Evolutionary conservation across 1,140 invertebrate species (phyloP).

Genomic region (Ostrea edulis): DNA sequence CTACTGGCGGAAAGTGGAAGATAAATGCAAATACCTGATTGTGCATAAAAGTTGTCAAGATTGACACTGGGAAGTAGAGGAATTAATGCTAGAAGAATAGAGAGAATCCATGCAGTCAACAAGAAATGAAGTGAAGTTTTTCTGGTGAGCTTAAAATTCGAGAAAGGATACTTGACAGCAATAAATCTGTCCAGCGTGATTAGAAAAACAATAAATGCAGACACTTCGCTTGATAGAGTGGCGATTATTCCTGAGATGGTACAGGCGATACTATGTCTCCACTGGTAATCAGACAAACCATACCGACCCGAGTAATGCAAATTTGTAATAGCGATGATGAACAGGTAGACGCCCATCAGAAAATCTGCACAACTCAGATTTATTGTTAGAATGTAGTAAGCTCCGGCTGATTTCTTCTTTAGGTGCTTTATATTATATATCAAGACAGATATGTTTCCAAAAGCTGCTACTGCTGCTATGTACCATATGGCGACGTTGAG

Average conservation of each 20-base stretch:
- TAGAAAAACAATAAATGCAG: slow-evolving; percentile 78
- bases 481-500: slow-evolving; percentile 84
- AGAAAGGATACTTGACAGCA: slow-evolving; percentile 68
- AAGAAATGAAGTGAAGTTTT: background rate
- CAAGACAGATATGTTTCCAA: slow-evolving; percentile 85
- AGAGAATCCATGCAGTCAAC: background rate
- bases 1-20: background rate
- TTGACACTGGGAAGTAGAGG: background rate
- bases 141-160: background rate
- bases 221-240: slow-evolving; percentile 85
- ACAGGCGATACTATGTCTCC: slow-evolving; percentile 81
- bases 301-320: slow-evolving; percentile 81
- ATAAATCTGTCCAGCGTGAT: slow-evolving; percentile 71
- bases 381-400: slow-evolving; percentile 83
- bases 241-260: slow-evolving; percentile 84
- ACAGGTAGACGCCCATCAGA: slow-evolving; percentile 82
- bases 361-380: slow-evolving; percentile 84
- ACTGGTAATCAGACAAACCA: slow-evolving; percentile 80
- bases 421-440: slow-evolving; percentile 81
- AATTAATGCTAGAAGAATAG: background rate
- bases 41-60: background rate
- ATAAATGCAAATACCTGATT: slow-evolving; percentile 14
- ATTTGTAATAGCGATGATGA: slow-evolving; percentile 82
- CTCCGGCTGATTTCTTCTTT: slow-evolving; percentile 73
- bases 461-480: slow-evolving; percentile 84